Percentiles rank a stretch among this genome's conserved stretches.
These are phyloP conservation scores for Camponotus pennsylvanicus DNA, from an alignment of 1,140 invertebrate species.

Conservation along the genomic window DNA sequence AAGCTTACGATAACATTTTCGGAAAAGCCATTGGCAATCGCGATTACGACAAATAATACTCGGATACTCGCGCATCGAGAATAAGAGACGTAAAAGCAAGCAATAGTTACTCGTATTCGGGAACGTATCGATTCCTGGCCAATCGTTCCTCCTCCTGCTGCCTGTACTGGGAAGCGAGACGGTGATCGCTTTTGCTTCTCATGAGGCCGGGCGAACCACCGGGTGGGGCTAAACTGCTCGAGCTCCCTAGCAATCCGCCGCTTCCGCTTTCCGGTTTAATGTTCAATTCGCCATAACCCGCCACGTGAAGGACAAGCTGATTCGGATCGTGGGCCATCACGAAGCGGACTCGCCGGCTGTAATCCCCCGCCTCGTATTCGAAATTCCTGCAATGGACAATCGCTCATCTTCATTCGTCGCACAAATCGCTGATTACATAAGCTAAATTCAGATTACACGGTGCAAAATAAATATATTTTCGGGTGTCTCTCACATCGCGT, in stretches of 20 bases:
- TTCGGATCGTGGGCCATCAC: constrained; percentile 96
- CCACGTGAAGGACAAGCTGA: constrained; percentile 93
- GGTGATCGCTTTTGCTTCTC: constrained; percentile 97
- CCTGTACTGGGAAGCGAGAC: constrained; percentile 95
- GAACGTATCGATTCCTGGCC: constrained; percentile 84
- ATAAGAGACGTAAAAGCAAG: constrained; percentile 32
- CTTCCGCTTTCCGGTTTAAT: constrained; percentile 88
- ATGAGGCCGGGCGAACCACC: constrained; percentile 91
- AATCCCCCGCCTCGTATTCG: constrained; percentile 96
- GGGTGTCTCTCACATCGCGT: too few relatives aligned
- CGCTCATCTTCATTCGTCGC: constrained; percentile 27
- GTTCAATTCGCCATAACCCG: constrained; percentile 95
- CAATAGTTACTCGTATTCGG: constrained; percentile 84
- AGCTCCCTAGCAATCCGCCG: constrained; percentile 83
- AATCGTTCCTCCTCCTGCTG: constrained; percentile 91
- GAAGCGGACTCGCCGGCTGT: constrained; percentile 93
- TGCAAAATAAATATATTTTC: neutral
- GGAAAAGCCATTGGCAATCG: neutral
- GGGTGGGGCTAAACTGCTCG: constrained; percentile 87
- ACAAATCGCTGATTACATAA: neutral
- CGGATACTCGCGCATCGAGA: neutral
- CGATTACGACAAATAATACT: neutral
- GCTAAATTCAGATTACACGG: neutral
- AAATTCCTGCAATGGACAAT: constrained; percentile 90
- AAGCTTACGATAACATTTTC: neutral